Conservation (phyloP, 2,888 invertebrate genomes). For the Drosophila kanekoi region DNA sequence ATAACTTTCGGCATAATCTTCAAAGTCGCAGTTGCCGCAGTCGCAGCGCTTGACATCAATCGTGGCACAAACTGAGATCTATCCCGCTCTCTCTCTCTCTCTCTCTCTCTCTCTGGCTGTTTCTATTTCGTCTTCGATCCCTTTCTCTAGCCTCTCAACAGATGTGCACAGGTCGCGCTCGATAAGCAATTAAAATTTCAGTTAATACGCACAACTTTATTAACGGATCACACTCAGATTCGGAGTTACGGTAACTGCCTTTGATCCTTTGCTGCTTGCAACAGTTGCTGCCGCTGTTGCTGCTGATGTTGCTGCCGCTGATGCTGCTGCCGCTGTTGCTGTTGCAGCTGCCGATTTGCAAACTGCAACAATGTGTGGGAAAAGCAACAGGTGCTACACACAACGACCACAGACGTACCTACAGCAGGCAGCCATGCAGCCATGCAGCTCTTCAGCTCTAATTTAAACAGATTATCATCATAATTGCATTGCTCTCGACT, state of each 20-base stretch:
- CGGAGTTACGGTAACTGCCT: constrained; percentile 73
- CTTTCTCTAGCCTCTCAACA: constrained; percentile 66
- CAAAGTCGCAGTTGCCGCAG: constrained; percentile 69
- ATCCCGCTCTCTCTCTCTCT: constrained; percentile 11
- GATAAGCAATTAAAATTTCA: constrained; percentile 78
- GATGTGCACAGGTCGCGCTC: constrained; percentile 58
- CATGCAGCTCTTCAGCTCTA: constrained; percentile 39
- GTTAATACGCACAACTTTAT: constrained; percentile 75
- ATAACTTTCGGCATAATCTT: constrained; percentile 78
- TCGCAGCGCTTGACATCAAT: constrained; percentile 72
- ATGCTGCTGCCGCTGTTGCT: constrained; percentile 9
- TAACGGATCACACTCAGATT: constrained; percentile 59
- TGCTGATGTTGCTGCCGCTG: constrained; percentile 14
- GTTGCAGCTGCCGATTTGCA: constrained; percentile 48
- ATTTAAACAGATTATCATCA: constrained; percentile 61
- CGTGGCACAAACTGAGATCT: constrained; percentile 37
- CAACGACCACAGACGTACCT: background rate
- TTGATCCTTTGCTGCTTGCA: constrained; percentile 59
- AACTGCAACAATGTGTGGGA: constrained; percentile 67
- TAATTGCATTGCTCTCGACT: constrained; percentile 50
- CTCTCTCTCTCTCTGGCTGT: background rate
- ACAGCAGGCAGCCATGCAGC: constrained; percentile 18
- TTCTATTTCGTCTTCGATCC: constrained; percentile 10
- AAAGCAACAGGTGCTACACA: constrained; percentile 81
- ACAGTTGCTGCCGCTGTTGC: constrained; percentile 18